Evolutionary conservation across 2,113 vertebrate genomes (phyloP).

Genomic region (Marmota flaviventris): DNA sequence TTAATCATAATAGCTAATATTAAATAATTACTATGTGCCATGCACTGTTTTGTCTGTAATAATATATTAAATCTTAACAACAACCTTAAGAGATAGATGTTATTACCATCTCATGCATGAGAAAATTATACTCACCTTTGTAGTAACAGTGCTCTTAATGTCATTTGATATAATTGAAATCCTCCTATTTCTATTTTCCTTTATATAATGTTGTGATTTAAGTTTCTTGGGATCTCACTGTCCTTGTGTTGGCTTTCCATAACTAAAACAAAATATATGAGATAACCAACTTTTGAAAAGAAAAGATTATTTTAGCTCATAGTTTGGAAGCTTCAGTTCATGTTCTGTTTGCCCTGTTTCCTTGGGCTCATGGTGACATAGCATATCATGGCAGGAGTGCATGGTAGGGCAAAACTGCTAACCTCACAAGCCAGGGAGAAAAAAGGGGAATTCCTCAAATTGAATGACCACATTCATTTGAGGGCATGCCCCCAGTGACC

Average conservation of each 20-base stretch:
- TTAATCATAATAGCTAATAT: slow-evolving; percentile 31
- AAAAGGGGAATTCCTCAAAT: neutral
- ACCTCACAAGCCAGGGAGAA: neutral
- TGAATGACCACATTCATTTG: neutral
- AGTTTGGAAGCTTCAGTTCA: neutral
- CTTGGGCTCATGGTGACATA: neutral
- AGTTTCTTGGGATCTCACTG: neutral
- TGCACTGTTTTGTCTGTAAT: neutral
- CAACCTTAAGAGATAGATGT: neutral
- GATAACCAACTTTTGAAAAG: neutral
- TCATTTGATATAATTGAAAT: neutral
- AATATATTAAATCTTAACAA: neutral
- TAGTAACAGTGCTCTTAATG: neutral
- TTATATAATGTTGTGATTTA: neutral
- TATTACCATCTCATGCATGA: neutral
- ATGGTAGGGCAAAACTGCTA: neutral
- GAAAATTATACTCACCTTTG: neutral
- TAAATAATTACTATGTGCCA: slow-evolving; percentile 6
- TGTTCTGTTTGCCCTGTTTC: neutral
- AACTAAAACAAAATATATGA: neutral
- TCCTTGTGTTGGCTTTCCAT: neutral
- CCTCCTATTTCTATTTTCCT: neutral
- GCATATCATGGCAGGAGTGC: neutral
- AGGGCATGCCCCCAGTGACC: neutral
- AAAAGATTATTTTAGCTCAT: neutral